A percentile compares a stretch with the other conserved stretches of the same genome.
phyloP scores from a whole-genome alignment of 2,797 vertebrate genomes.

The Darevskia nairensis region DNA sequence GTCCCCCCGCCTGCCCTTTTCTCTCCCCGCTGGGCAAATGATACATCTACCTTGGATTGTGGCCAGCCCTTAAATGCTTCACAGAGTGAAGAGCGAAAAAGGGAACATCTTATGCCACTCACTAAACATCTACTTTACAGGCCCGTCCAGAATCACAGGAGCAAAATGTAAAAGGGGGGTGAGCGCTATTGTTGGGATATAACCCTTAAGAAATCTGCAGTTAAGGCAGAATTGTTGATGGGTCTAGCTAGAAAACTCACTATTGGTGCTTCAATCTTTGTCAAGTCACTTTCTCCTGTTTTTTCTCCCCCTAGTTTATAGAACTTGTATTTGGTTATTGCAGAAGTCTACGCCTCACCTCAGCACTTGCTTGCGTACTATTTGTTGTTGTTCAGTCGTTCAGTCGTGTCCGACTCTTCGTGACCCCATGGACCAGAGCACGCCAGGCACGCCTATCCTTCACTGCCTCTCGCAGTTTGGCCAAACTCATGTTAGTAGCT shows the following conservation, averaged over 20 bases:
- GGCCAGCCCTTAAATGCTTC: not conserved
- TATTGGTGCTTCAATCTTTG: not conserved
- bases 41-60: not conserved
- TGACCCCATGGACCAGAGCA: too few relatives aligned
- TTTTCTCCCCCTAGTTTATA: too few relatives aligned
- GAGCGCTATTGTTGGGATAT: not conserved
- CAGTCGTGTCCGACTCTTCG: too few relatives aligned
- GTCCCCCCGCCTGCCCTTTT: not conserved
- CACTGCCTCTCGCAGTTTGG: too few relatives aligned
- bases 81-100: not conserved
- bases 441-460: too few relatives aligned
- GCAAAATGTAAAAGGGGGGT: not conserved
- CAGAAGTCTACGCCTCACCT: not conserved
- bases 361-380: not conserved
- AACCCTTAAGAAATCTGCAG: not conserved
- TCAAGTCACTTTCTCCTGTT: not conserved
- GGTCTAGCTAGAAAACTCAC: not conserved
- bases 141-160: conserved; percentile 5
- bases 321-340: not conserved
- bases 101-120: not conserved
- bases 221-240: not conserved
- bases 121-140: not conserved
- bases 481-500: too few relatives aligned
- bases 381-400: too few relatives aligned
- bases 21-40: not conserved